Percentiles rank a stretch among this genome's conserved stretches.
Evolutionary conservation across 2,113 vertebrate species (phyloP).

Genomic region (Atlantisia rogersi): DNA sequence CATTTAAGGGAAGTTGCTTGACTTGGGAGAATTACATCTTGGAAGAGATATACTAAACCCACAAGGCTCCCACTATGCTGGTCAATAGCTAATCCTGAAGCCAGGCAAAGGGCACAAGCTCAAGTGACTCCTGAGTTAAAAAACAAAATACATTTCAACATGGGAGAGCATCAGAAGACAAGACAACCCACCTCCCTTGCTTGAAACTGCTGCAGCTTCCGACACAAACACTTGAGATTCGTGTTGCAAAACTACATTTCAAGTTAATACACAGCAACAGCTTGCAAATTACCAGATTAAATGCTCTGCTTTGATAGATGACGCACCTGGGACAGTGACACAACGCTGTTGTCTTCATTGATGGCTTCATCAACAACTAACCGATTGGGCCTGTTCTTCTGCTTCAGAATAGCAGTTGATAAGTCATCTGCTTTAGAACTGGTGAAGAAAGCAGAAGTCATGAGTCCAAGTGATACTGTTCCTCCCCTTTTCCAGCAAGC

Average conservation of each 20-base stretch:
- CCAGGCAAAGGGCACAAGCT: background rate
- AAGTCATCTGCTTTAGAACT: constrained; percentile 95
- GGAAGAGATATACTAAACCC: background rate
- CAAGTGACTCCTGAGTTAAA: background rate
- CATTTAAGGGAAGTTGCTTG: background rate
- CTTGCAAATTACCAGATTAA: background rate
- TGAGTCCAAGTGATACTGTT: background rate
- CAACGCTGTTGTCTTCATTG: constrained; percentile 97
- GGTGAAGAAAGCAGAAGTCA: background rate
- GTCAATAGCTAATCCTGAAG: background rate
- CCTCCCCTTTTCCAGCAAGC: background rate
- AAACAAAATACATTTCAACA: background rate
- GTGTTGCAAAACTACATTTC: background rate
- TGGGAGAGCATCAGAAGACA: background rate
- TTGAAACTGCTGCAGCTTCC: background rate
- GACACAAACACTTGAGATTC: background rate
- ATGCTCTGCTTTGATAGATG: background rate
- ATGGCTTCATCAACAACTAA: constrained; percentile 97
- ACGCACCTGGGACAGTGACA: constrained; percentile 92
- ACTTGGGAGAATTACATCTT: background rate
- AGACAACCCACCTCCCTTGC: no score
- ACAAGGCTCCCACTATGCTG: background rate
- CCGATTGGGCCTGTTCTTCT: constrained; percentile 95
- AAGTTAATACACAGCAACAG: background rate
- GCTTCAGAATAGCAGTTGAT: constrained; percentile 95